These are phyloP conservation scores for Amblyraja radiata DNA, from an alignment of 2,797 vertebrate genomes.

Conservation along the genomic window DNA sequence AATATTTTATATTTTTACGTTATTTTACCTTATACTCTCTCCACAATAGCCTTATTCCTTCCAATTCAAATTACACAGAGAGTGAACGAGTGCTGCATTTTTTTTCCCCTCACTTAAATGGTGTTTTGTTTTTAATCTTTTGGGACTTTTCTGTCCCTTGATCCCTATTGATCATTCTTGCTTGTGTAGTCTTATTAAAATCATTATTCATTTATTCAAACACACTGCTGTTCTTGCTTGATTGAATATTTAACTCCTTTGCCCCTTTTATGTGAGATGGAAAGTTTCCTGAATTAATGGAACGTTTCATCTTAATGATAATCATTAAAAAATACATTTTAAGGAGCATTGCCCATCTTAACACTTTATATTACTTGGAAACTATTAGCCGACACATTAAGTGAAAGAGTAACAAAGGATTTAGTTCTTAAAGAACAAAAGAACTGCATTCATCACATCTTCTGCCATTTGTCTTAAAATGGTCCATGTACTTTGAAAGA, in stretches of 20 bases:
- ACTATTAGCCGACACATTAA: neutral
- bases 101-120: neutral
- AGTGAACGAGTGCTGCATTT: neutral
- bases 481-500: neutral
- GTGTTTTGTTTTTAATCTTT: constrained; percentile 14
- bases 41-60: neutral
- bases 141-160: neutral
- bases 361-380: constrained; percentile 24
- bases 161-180: neutral
- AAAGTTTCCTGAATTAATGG: constrained; percentile 35
- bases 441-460: neutral
- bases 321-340: constrained; percentile 27
- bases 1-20: neutral
- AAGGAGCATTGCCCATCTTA: constrained; percentile 11
- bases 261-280: constrained; percentile 31
- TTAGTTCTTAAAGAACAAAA: neutral
- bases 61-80: neutral
- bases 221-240: constrained; percentile 28
- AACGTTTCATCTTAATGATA: constrained; percentile 24
- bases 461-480: constrained; percentile 9
- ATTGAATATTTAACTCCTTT: constrained; percentile 33
- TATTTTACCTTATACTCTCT: neutral
- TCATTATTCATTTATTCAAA: constrained; percentile 35
- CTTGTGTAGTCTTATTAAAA: neutral
- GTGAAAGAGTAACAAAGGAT: neutral